Base-by-base conservation (phyloP, 2,797 vertebrate species). In the Acanthopagrus latus region DNA sequence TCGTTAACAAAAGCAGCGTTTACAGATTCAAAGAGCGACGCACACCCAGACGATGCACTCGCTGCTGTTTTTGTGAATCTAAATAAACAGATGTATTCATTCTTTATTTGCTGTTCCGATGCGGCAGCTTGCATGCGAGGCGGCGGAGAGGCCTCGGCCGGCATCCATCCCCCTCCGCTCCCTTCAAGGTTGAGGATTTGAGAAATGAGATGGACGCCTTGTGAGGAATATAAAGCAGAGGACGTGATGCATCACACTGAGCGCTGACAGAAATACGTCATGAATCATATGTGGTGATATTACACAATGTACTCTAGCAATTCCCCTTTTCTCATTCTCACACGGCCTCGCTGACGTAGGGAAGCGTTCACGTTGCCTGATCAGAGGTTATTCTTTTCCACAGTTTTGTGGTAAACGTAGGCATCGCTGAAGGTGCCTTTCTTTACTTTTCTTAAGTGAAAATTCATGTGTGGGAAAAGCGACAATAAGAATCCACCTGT, bases 251-350 rank as follows among this genome's bases (percentile, higher is more conserved):
- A 74, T 83, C 85, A 60, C 2, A 56, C 73, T 57, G 33, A 66
- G 73, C 59, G 75, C 69, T 73, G 88, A 85, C 85, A 84, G 72
- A 86, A 84, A 89, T 78, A 78, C 73, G 18, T 74, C 85, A 89
- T 86, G 83, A 88, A 88, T 90, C 83, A 91, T 79, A 75, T 73
- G 85, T 81, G 74, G 20, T 59, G 80, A 86, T 64, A 25, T 87
- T 83, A 81, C 87, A 83, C 78, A 86, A 78, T 76, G 81, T 71
- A 47, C 77, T 80, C 12, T 38, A 1, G 38, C 58, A 57, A 51
- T 21, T 67, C 73, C 62, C 68, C 72, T 50, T 73, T 57, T 66
- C 72, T 62, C 64, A 3, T 67, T 74, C 60, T 80, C 58, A 77
- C 74, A 25, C 10, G 2, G 57, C 50, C 25, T 38, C 3, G 13